Conservation (phyloP, 2,888 invertebrate species). For the Epinotia ramella region DNA sequence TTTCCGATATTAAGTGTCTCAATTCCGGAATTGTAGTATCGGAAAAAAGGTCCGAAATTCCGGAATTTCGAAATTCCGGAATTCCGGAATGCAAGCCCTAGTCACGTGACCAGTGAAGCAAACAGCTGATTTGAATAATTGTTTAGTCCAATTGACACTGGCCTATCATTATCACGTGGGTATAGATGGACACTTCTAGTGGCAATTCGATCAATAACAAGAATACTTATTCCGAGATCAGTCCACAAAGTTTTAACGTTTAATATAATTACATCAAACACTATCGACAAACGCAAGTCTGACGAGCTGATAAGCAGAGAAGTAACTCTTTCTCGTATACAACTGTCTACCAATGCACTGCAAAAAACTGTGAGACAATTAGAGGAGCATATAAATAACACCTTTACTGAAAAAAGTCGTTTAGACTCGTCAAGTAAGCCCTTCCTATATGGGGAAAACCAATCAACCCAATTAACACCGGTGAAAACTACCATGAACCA, state of each 20-base stretch:
- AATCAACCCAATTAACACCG: background rate
- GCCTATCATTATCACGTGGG: conserved; percentile 40
- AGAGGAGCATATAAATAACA: background rate
- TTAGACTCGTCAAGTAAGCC: background rate
- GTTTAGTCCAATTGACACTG: conserved; percentile 54
- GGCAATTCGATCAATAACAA: background rate
- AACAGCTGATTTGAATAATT: conserved; percentile 67
- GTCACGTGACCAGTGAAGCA: conserved; percentile 55
- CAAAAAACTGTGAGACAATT: background rate
- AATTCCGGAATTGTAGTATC: no score
- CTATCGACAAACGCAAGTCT: background rate
- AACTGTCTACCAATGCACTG: background rate
- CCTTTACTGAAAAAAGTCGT: background rate
- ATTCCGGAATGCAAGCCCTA: no score
- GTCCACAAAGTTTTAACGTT: no score
- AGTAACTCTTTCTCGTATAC: background rate
- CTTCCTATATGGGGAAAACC: background rate
- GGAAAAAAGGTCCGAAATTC: no score
- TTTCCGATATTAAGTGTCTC: no score
- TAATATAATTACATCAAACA: background rate
- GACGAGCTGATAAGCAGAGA: background rate
- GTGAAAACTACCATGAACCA: no score
- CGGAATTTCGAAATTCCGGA: no score
- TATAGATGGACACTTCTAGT: background rate
- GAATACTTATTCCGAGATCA: background rate